Evolutionary conservation across 1,140 invertebrate genomes (phyloP).

Genomic region (Heterodera carotae): DNA sequence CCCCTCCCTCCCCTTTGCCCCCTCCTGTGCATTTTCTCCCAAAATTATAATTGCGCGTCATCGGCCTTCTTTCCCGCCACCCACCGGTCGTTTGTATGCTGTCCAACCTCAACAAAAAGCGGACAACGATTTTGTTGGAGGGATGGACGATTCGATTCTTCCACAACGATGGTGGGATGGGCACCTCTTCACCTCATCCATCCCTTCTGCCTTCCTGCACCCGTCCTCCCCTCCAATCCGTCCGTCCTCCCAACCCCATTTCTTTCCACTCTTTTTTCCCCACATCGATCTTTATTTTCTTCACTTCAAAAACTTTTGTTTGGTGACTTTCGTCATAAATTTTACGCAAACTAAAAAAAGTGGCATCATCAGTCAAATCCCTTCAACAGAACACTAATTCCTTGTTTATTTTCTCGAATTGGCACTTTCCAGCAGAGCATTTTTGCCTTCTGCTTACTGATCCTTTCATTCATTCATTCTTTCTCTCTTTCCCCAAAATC

Average conservation of each 20-base stretch:
- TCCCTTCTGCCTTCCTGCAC: not conserved
- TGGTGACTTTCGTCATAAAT: not conserved
- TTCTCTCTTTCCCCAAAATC: too few species aligned
- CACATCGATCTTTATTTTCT: not conserved
- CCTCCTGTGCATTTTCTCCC: not conserved
- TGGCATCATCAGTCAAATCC: not conserved
- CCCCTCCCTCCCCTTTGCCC: not conserved
- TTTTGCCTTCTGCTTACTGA: not conserved
- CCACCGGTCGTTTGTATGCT: not conserved
- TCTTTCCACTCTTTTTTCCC: not conserved
- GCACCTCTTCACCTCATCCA: not conserved
- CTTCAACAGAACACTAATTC: not conserved
- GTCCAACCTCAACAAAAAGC: not conserved
- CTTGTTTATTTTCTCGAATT: not conserved
- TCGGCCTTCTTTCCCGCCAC: not conserved
- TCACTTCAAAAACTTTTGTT: not conserved
- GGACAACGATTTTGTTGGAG: not conserved
- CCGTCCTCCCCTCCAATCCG: not conserved
- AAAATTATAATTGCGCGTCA: not conserved
- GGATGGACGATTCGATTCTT: not conserved
- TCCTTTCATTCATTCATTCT: not conserved
- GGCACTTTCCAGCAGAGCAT: not conserved
- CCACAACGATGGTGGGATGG: not conserved
- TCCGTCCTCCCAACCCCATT: not conserved
- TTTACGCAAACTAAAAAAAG: not conserved